Evolutionary conservation across 2,797 vertebrate species (phyloP), one percentile per base, ranked within the genome.

Genomic region (Alectoris magna): DNA sequence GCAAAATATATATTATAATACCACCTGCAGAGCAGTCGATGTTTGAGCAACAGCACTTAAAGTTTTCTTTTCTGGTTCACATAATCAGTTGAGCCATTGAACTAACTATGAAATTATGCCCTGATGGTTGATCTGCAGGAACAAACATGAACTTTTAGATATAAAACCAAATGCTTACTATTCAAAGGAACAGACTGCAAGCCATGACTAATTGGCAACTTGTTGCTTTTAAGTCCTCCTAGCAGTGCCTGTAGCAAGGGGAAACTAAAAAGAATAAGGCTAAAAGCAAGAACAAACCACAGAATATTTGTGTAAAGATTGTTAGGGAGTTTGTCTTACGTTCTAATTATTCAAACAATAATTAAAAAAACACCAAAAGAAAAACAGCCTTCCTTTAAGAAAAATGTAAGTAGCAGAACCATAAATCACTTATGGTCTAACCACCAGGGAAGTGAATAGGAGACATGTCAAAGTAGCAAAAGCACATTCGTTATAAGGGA

Each of bases 91-190:
- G 81, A 49, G 78, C 11, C 48, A 55, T 2, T 73, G 70, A 91
- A 67, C 56, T 77, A 87, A 87, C 58, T 80, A 67, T 0, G 2
- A 81, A 77, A 93, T 43, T 39, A 64, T 16, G 41, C 83, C 70
- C 90, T 82, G 26, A 63, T 78, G 74, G 63, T 79, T 90, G 80
- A 95, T 94, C 56, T 73, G 39, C 77, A 81, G 59, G 41, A 87
- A 78, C 55, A 91, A 90, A 81, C 0, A 5, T 63, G 88, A 46
- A 88, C 34, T 81, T 95, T 39, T 84, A 71, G 46, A 93, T 43
- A 81, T 63, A 84, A 95, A 94, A 93, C 81, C 72, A 75, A 86
- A 88, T 1, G 26, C 43, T 64, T 84, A 34, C n/a, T 84, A 64
- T 41, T 82, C 56, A 88, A 90, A 94, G 1, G 2, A 88, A 88